phyloP scores from a whole-genome alignment of 2,113 vertebrate species.

The Cynoglossus semilaevis region DNA sequence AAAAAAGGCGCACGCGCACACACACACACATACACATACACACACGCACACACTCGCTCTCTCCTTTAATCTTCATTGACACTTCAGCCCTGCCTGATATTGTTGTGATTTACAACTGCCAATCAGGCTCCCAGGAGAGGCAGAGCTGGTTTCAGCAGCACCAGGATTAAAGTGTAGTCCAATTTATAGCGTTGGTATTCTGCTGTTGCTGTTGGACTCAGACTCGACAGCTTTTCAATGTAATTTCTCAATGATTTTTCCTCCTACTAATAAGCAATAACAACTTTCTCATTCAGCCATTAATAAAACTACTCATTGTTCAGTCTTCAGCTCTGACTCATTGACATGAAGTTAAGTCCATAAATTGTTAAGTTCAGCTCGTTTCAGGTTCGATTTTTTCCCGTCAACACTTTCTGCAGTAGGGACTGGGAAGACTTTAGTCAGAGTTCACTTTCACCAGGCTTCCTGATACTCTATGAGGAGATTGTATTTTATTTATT shows the following conservation, averaged over 20 bases:
- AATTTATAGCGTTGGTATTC: conserved; percentile 46
- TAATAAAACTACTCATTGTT: conserved; percentile 7
- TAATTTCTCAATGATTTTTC: conserved; percentile 29
- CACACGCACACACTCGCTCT: background rate
- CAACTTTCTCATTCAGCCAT: conserved; percentile 15
- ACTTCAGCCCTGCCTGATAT: conserved; percentile 32
- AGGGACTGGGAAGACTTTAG: no score
- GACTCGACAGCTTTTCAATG: conserved; percentile 33
- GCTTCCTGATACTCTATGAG: no score
- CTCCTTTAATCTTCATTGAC: no score
- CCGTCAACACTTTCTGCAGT: no score
- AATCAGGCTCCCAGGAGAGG: conserved; percentile 31
- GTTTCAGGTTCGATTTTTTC: no score
- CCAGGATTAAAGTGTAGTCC: conserved; percentile 43
- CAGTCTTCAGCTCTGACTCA: no score
- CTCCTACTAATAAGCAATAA: conserved; percentile 29
- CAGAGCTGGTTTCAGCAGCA: conserved; percentile 26
- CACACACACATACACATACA: background rate
- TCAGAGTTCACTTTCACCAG: no score
- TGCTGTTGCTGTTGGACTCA: background rate
- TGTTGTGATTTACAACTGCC: conserved; percentile 39
- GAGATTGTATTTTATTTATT: no score
- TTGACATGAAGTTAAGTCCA: no score
- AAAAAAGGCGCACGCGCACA: no score
- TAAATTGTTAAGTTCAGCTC: no score